Base-by-base conservation (phyloP, 2,797 vertebrate species). In the Sebastes aleutianus region DNA sequence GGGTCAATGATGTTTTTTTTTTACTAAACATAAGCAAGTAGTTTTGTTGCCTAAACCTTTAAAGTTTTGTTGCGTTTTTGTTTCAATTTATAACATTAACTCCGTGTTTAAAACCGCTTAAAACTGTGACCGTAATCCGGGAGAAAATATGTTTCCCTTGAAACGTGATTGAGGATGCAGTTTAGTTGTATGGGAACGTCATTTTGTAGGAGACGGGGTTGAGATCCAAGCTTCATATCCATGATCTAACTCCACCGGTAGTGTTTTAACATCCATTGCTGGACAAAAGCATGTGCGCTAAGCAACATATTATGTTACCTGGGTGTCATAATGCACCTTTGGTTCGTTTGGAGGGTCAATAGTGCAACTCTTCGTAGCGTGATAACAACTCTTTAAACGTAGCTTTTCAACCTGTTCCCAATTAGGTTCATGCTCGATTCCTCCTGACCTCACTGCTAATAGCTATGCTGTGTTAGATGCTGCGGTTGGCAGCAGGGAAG, bases 381-480 rank as follows among this genome's bases (percentile, higher is more conserved):
- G 79, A 79, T 74, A 76, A 76, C 68, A 80, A 84, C 74, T 72
- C 54, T 79, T 84, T 78, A 81, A 87, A 85, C 4, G 34, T 56
- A 43, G 70, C 47, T 47, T 77, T 79, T 87, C 56, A 85, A 78
- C 63, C 72, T 80, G 80, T 84, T 87, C 65, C 64, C 79, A 82
- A 80, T 87, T 84, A 83, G 76, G 29, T 82, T 56, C 26, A 66
- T 76, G 61, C 59, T 73, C 70, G 66, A 83, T 82, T 88, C 67
- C 76, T 69, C 54, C 68, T 78, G 78, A 89, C 71, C 78, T 78
- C 24, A 73, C 63, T 80, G 36, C 65, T 78, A 75, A 72, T 75
- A 70, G 50, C 56, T 79, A 78, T 27, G 66, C 79, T 75, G 57
- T 34, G 75, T 78, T 73, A 74, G 43, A 59, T 29, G 53, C 62